Conservation (phyloP, 2,113 vertebrate species). For the Rallus limicola region DNA sequence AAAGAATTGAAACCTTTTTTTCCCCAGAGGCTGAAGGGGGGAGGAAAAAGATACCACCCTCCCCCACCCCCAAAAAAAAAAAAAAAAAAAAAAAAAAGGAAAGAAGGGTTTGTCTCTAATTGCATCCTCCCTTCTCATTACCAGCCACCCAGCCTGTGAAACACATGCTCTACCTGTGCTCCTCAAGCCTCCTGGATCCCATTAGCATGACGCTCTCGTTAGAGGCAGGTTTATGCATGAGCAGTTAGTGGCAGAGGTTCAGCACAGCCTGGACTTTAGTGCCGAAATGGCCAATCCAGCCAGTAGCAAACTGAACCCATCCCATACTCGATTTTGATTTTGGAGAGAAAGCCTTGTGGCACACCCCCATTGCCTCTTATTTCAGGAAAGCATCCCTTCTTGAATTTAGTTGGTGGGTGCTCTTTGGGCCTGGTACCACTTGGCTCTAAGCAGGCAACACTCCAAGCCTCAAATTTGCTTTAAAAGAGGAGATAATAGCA, state of each 20-base stretch:
- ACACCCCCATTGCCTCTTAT: background rate
- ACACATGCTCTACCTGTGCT: background rate
- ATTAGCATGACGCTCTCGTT: background rate
- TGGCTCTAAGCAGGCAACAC: background rate
- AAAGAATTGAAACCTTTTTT: constrained; percentile 47
- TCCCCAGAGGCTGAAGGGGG: background rate
- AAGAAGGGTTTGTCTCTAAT: constrained; percentile 14
- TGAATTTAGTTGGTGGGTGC: no score
- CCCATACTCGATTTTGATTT: no score
- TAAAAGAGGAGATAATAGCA: background rate
- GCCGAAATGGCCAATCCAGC: background rate
- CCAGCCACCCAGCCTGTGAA: background rate
- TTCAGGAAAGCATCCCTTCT: background rate
- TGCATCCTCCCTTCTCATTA: background rate
- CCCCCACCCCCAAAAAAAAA: background rate
- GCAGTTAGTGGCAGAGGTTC: background rate
- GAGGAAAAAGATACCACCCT: background rate
- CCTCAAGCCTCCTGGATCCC: background rate
- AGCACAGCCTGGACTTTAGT: background rate
- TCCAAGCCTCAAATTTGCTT: background rate
- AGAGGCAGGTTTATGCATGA: background rate
- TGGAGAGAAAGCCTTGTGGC: background rate
- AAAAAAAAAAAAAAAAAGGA: background rate
- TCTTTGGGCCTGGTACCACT: background rate
- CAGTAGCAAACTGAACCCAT: background rate